Evolutionary conservation across 2,888 invertebrate genomes (phyloP).

Genomic region (Habroteleia sp.): DNA sequence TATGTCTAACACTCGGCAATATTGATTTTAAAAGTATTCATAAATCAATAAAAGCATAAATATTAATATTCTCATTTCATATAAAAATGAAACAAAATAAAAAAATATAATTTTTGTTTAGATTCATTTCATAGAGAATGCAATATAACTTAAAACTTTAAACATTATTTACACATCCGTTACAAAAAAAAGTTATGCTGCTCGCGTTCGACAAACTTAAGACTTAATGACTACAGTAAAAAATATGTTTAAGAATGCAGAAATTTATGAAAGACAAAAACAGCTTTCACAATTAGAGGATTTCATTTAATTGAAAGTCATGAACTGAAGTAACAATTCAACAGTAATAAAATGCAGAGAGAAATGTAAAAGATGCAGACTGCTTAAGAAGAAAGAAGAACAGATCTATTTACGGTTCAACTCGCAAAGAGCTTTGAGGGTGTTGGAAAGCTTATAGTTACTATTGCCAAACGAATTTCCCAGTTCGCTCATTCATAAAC

Average conservation of each 20-base stretch:
- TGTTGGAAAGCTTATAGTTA: slow-evolving; percentile 40
- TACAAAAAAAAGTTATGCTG: no score
- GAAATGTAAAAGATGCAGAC: slow-evolving; percentile 5
- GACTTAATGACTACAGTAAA: background rate
- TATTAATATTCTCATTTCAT: no score
- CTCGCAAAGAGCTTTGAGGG: slow-evolving; percentile 42
- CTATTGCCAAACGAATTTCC: slow-evolving; percentile 51
- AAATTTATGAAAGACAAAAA: slow-evolving; percentile 15
- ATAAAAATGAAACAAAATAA: no score
- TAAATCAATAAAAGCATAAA: no score
- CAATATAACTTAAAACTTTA: no score
- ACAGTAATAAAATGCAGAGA: slow-evolving; percentile 27
- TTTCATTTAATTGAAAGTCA: slow-evolving; percentile 36
- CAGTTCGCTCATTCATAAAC: slow-evolving; percentile 55
- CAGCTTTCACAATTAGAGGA: slow-evolving; percentile 32
- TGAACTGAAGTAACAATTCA: slow-evolving; percentile 46
- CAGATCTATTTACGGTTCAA: slow-evolving; percentile 41
- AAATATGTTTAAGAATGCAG: slow-evolving; percentile 10
- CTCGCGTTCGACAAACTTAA: no score
- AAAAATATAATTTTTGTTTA: no score
- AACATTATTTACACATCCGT: no score
- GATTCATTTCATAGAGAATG: no score
- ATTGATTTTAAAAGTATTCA: no score
- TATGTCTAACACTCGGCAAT: no score
- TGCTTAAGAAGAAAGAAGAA: slow-evolving; percentile 27